These are phyloP conservation scores for Andrena hattorfiana DNA, from an alignment of 2,888 invertebrate genomes.

Conservation along the genomic window DNA sequence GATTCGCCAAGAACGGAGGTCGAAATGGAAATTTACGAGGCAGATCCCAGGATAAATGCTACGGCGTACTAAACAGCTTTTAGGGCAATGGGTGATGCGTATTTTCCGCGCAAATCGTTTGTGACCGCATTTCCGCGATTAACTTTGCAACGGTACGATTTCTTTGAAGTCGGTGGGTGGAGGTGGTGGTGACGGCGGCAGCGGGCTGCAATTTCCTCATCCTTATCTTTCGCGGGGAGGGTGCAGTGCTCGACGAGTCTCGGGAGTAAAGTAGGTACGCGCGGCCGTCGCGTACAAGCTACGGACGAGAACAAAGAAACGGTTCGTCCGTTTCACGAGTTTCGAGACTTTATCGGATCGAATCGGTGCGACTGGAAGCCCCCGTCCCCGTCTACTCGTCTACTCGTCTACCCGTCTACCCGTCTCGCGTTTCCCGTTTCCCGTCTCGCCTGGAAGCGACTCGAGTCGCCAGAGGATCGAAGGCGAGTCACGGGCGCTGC, in stretches of 20 bases:
- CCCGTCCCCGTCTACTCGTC: neutral
- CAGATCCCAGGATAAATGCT: slow-evolving; percentile 66
- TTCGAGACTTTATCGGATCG: slow-evolving; percentile 42
- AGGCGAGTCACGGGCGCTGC: slow-evolving; percentile 56
- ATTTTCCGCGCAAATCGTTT: slow-evolving; percentile 62
- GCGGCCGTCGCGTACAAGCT: neutral
- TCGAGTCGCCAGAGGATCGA: slow-evolving; percentile 68
- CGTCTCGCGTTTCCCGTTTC: slow-evolving; percentile 43
- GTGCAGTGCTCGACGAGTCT: neutral
- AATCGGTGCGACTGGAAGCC: slow-evolving; percentile 33
- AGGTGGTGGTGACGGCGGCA: neutral
- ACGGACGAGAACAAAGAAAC: slow-evolving; percentile 22
- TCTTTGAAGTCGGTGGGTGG: slow-evolving; percentile 10
- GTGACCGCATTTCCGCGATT: slow-evolving; percentile 70
- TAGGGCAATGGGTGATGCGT: slow-evolving; percentile 73
- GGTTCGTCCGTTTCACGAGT: slow-evolving; percentile 29
- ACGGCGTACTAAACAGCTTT: slow-evolving; percentile 62
- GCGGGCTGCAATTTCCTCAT: neutral
- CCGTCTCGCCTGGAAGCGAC: slow-evolving; percentile 63
- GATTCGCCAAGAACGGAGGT: slow-evolving; percentile 75
- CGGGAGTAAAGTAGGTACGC: neutral
- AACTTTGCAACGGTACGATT: slow-evolving; percentile 54
- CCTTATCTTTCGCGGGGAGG: neutral
- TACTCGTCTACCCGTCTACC: no score
- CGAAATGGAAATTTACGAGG: slow-evolving; percentile 78